These are phyloP conservation scores for Heteromormyrus szaboi DNA, from an alignment of 2,797 vertebrate species.

Conservation along the genomic window DNA sequence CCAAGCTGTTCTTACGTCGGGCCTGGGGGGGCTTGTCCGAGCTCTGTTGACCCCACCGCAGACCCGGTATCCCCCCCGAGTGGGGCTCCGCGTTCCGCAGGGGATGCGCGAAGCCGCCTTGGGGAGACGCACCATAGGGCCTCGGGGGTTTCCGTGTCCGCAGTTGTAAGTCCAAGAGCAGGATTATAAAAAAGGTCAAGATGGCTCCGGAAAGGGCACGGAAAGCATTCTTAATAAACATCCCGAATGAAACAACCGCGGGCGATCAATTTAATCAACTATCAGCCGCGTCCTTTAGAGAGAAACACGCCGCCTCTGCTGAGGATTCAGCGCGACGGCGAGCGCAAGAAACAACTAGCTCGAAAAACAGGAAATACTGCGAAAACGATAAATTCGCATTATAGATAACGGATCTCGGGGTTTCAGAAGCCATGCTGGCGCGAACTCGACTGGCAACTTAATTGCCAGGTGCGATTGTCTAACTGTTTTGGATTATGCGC, in stretches of 20 bases:
- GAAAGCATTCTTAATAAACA: conserved; percentile 41
- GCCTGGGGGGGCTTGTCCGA: neutral
- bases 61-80: neutral
- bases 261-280: neutral
- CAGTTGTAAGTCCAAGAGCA: conserved; percentile 56
- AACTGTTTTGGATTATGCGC: neutral
- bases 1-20: neutral
- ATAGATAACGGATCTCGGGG: neutral
- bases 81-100: conserved; percentile 2
- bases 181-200: conserved; percentile 48
- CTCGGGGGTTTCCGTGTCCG: conserved; percentile 33
- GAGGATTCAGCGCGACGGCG: neutral
- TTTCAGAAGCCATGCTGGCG: neutral
- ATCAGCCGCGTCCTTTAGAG: neutral
- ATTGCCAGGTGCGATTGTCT: neutral
- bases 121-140: neutral
- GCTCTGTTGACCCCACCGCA: neutral
- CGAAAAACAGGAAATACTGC: neutral
- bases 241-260: neutral
- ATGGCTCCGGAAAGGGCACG: conserved; percentile 41
- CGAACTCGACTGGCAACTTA: neutral
- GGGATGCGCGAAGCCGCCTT: neutral
- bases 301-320: neutral
- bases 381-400: neutral
- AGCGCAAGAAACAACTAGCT: neutral